Percentiles rank a stretch among this genome's conserved stretches.
Conservation (phyloP, 2,797 vertebrate species). For the Enteromius anoplus region DNA sequence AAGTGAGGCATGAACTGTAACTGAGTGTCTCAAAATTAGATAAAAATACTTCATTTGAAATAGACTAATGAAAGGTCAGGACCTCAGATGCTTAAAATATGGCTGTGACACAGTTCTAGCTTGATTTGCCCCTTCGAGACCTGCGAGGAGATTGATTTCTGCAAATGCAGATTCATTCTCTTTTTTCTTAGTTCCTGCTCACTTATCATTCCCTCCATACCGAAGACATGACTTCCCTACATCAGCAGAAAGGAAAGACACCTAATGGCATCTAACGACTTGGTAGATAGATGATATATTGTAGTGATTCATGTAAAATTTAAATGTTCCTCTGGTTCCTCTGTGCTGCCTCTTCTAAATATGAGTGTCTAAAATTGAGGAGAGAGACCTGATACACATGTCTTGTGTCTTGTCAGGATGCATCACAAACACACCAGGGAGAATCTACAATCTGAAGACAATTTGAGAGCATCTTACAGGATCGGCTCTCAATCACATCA, state of each 20-base stretch:
- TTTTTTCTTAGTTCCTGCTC: neutral
- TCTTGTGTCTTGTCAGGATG: conserved; percentile 33
- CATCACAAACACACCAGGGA: neutral
- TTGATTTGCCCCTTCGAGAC: conserved; percentile 28
- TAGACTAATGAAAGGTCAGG: conserved; percentile 14
- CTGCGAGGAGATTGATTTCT: conserved; percentile 34
- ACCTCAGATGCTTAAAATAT: conserved; percentile 39
- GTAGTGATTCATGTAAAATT: neutral
- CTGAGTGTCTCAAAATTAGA: conserved; percentile 9
- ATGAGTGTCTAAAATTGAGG: neutral
- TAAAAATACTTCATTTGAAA: conserved; percentile 11
- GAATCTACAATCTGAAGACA: conserved; percentile 45
- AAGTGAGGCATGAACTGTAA: conserved; percentile 19
- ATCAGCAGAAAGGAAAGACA: neutral
- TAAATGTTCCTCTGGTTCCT: neutral
- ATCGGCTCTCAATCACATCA: neutral
- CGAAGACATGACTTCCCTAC: neutral
- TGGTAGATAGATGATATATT: neutral
- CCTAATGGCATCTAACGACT: neutral
- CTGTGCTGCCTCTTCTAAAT: neutral
- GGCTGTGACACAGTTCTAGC: conserved; percentile 36
- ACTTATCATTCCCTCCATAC: conserved; percentile 4
- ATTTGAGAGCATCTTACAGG: conserved; percentile 22
- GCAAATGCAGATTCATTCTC: conserved; percentile 5
- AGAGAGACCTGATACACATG: neutral